Evolutionary conservation across 1,140 invertebrate genomes (phyloP).

Genomic region (Tetragonula clypearis): DNA sequence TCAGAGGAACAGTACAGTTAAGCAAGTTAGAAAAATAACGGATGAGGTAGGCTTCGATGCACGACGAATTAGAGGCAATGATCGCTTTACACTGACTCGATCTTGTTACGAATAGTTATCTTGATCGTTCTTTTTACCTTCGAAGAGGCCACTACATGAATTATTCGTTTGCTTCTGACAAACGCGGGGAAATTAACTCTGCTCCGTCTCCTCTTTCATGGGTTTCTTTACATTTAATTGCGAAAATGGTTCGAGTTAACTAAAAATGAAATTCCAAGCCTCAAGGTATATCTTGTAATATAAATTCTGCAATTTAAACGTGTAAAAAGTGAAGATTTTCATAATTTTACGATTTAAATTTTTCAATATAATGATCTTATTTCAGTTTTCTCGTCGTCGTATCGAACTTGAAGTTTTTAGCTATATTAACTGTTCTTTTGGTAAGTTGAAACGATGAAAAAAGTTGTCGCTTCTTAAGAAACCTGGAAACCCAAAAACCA

Average conservation of each 20-base stretch:
- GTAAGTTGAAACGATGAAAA: neutral
- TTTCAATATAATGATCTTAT: neutral
- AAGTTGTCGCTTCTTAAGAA: neutral
- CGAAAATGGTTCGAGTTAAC: neutral
- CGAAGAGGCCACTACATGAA: neutral
- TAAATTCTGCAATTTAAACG: neutral
- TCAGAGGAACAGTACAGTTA: neutral
- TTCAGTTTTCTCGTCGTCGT: neutral
- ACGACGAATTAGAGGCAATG: conserved; percentile 16
- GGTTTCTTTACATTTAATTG: neutral
- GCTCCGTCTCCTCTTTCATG: neutral
- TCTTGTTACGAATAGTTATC: neutral
- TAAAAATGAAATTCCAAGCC: neutral
- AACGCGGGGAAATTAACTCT: neutral
- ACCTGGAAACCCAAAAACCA: conserved; percentile 43
- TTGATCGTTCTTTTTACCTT: neutral
- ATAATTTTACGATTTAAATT: neutral
- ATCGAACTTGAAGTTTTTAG: neutral
- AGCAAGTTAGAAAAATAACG: conserved; percentile 4
- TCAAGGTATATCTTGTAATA: no score
- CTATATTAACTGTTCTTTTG: neutral
- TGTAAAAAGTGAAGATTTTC: neutral
- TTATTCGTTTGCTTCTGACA: neutral
- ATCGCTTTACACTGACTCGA: conserved; percentile 14
- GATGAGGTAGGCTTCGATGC: neutral